phyloP scores from a whole-genome alignment of 2,797 vertebrate species.

The Lepus oiostolus region DNA sequence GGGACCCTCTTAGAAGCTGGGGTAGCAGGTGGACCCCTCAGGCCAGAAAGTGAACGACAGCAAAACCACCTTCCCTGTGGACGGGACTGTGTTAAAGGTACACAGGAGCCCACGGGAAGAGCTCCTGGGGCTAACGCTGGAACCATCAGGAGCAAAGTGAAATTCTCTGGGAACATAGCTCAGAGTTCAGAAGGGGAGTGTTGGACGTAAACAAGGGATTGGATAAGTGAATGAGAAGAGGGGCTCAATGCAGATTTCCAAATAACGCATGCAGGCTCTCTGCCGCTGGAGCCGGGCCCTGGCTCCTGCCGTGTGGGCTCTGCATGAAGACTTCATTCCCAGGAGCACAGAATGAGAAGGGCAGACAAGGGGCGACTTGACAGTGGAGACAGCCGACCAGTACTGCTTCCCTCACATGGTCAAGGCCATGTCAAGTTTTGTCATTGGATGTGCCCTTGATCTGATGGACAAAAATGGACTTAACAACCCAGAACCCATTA shows the following conservation, averaged over 20 bases:
- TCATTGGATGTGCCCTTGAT: too few relatives aligned
- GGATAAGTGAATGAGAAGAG: too few relatives aligned
- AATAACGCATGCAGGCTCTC: rapidly evolving
- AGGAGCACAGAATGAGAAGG: neutral
- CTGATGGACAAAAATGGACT: rapidly evolving
- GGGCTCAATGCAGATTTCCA: neutral
- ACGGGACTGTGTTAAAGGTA: too few relatives aligned
- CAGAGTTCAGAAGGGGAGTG: too few relatives aligned
- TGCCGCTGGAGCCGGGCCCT: rapidly evolving
- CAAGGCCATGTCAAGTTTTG: neutral
- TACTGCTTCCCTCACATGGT: rapidly evolving
- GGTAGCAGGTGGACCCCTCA: neutral
- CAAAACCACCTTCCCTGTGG: neutral
- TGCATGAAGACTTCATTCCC: too few relatives aligned
- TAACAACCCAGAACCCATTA: neutral
- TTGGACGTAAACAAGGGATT: too few relatives aligned
- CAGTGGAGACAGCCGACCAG: rapidly evolving
- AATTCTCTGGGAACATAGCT: neutral
- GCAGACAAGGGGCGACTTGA: too few relatives aligned
- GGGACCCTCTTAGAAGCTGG: neutral
- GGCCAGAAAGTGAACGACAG: neutral
- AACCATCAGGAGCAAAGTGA: too few relatives aligned
- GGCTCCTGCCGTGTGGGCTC: rapidly evolving
- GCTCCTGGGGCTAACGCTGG: rapidly evolving
- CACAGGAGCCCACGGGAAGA: too few relatives aligned